Evolutionary conservation across 2,797 vertebrate species (phyloP).

Genomic region (Muraenolepis orangiensis): DNA sequence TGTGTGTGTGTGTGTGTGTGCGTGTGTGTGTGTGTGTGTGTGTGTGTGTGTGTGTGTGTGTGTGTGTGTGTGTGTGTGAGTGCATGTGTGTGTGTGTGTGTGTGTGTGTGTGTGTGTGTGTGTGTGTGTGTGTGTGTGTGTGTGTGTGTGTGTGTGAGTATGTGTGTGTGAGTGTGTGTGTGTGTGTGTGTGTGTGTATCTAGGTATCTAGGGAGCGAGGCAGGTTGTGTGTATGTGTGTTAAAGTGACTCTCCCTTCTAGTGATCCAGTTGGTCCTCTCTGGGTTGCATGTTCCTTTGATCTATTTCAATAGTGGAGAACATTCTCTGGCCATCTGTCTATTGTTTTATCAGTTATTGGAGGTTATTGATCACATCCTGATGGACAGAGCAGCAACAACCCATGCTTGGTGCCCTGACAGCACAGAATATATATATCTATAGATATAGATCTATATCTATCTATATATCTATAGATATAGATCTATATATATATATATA

Average conservation of each 20-base stretch:
- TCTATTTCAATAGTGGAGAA: slow-evolving; percentile 6
- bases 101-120: neutral
- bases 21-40: neutral
- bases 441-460: too few species aligned
- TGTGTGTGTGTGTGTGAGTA: neutral
- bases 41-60: neutral
- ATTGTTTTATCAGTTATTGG: neutral
- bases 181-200: neutral
- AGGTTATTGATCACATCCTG: neutral
- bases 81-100: neutral
- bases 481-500: too few species aligned
- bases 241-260: slow-evolving; percentile 42
- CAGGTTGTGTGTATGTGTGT: slow-evolving; percentile 16
- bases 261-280: slow-evolving; percentile 50
- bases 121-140: neutral
- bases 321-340: slow-evolving; percentile 21
- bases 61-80: neutral
- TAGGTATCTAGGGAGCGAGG: neutral
- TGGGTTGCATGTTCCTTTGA: neutral
- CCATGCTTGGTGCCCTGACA: too few species aligned
- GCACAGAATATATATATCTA: too few species aligned
- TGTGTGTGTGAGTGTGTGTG: neutral
- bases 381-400: slow-evolving; percentile 4
- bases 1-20: too few species aligned
- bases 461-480: too few species aligned